Base-by-base conservation (phyloP, 2,888 invertebrate genomes). In the Drosophila merina region DNA sequence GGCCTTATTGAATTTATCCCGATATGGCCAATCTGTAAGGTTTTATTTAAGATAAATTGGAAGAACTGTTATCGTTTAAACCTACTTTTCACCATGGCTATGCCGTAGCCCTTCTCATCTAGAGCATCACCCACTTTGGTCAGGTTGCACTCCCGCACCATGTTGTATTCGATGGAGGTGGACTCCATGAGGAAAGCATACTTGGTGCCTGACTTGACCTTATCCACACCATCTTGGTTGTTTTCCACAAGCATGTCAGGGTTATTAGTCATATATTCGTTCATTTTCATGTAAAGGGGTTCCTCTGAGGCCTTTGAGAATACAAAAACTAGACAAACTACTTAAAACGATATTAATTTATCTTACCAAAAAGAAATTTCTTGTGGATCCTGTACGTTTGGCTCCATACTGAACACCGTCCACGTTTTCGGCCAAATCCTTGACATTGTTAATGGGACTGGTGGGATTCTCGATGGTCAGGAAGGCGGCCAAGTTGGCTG, bases 401-500 rank as follows among this genome's bases (percentile, higher is more conserved):
- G 96, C 96, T 0, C 98, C 98, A 90, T 97, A 99, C 76, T 95
- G 93, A 47, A 99, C 96, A 31, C 93, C 94, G 8, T 95, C 95
- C 74, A 97, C 96, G 73, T 93, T 89, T 57, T 93, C 93, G 0
- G 96, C 95, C 71, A 99, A 93, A 89, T 98, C 98, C 60, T 96
- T 95, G 0, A 97, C 96, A 88, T 94, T 95, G 83, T 96, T 94
- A 42, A 96, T 95, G 0, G 95, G 94, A 76, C 94, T 94, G 20
- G 93, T 93, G 3, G 94, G 93, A 0, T 94, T 94, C 90, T 97
- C 97, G 0, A 97, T 95, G 0, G 97, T 97, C 2, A 98, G 92
- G 88, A 97, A 97, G n/a, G 97, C 98, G 54, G 97, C 97, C 71
- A 98, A 93, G 92, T 98, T 97, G 20, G 97, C 97, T 0, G 97